These are phyloP conservation scores for Bombus difficillimus DNA, from an alignment of 1,140 invertebrate genomes.

Conservation along the genomic window DNA sequence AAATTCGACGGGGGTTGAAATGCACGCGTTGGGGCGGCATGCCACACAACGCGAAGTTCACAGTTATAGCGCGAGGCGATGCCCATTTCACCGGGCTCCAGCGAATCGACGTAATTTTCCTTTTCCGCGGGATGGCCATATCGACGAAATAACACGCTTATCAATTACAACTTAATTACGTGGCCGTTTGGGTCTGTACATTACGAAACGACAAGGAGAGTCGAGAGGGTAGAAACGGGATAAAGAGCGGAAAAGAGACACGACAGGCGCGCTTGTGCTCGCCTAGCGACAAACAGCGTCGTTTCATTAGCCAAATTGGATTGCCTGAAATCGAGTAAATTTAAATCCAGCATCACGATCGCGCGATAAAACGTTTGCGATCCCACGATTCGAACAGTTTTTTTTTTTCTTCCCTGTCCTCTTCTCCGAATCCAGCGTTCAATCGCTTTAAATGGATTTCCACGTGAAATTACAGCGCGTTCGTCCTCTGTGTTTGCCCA, in stretches of 20 bases:
- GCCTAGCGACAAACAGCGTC: constrained; percentile 55
- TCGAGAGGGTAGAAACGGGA: not conserved
- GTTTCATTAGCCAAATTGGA: constrained; percentile 69
- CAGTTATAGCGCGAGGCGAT: not conserved
- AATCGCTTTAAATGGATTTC: constrained; percentile 56
- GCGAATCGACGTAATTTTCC: constrained; percentile 49
- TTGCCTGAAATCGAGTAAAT: constrained; percentile 65
- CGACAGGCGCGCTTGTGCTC: not conserved
- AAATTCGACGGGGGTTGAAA: not conserved
- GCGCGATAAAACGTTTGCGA: constrained; percentile 57
- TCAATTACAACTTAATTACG: constrained; percentile 68
- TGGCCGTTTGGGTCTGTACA: constrained; percentile 39
- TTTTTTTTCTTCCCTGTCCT: not conserved
- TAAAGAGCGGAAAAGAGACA: not conserved
- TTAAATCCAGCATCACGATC: constrained; percentile 62
- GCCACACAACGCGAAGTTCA: not conserved
- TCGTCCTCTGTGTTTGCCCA: constrained; percentile 46
- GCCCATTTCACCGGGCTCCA: not conserved
- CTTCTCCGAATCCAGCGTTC: not conserved
- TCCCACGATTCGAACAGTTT: constrained; percentile 43
- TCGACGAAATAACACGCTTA: constrained; percentile 63
- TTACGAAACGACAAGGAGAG: constrained; percentile 9
- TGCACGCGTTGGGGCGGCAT: no score
- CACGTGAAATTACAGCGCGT: constrained; percentile 57
- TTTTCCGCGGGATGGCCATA: constrained; percentile 42